Base-by-base conservation (phyloP, 1,140 invertebrate genomes). In the Drosophila varians region DNA sequence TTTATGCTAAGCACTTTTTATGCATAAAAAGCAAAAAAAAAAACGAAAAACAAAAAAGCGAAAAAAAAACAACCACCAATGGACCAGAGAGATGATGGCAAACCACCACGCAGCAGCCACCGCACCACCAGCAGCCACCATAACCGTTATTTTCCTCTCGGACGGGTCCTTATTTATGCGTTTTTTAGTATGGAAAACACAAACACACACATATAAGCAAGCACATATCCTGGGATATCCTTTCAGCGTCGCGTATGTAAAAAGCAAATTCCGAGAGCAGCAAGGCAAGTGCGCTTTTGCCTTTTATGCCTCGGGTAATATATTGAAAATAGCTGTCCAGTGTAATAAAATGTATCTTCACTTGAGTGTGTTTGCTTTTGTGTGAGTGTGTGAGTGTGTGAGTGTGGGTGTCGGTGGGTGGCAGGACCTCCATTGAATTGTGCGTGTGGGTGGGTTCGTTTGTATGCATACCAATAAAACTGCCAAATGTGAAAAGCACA, bases 1-100 rank as follows among this genome's bases (percentile, higher is more conserved):
- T 86, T 86, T 86, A 86, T 86, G 82, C 82, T 86, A 86, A 86
- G 82, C 82, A 82, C 82, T 86, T 86, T 84, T 86, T 86, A 86
- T 86, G 82, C 82, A 86, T 87, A 86, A 80, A 86, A 83, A 57
- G 70, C 70, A 54, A 74, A 71, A 36, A 47, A 54, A 55, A 57
- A 36, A 26, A 43, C 26, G 14, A 21, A 47, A 14, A 38, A 21
- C 36, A 14, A 6, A 38, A 42, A n/a, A n/a, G n/a, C n/a, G n/a
- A 49, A 31, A 60, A 25, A 38, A n/a, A 54, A 84, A 49, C 82
- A 71, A 80, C 82, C 82, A 87, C 82, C 82, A 42, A 71, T 62
- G 28, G 49, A 49, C 48, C 49, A 28, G 52, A 23, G 52, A 23
- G 25, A 57, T 65, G 61, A 45, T 28, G 57, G 40, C 28, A 12